Percentiles rank a stretch among this genome's conserved stretches.
These are phyloP conservation scores for Drosophila willistoni DNA, from an alignment of 1,140 invertebrate species.

Conservation along the genomic window DNA sequence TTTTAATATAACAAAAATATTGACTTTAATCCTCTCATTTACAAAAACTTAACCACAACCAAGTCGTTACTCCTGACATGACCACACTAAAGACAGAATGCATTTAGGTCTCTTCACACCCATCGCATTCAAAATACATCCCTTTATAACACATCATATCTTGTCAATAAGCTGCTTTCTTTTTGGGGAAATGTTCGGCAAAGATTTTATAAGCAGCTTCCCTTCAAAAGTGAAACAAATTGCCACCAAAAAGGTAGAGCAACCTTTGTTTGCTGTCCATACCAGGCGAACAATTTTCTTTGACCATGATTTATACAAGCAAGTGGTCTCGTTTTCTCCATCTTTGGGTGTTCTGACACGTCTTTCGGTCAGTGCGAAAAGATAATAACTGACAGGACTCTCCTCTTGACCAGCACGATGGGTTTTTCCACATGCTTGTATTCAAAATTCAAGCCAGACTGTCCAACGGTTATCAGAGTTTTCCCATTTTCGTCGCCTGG, in stretches of 20 bases:
- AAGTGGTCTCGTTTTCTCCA: conserved; percentile 10
- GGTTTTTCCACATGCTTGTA: conserved; percentile 38
- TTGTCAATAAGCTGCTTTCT: conserved; percentile 65
- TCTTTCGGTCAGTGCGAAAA: conserved; percentile 69
- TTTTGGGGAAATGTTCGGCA: conserved; percentile 38
- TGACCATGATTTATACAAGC: conserved; percentile 61
- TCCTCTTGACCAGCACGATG: conserved; percentile 18
- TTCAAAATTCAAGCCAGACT: conserved; percentile 38
- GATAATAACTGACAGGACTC: conserved; percentile 60
- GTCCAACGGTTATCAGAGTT: conserved; percentile 39
- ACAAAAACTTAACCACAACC: conserved; percentile 20
- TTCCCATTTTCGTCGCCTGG: conserved; percentile 21
- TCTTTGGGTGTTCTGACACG: conserved; percentile 60
- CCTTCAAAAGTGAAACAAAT: conserved; percentile 8
- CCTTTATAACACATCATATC: conserved; percentile 21
- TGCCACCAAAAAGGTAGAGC: conserved; percentile 28
- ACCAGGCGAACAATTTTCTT: conserved; percentile 44
- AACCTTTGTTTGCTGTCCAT: conserved; percentile 34
- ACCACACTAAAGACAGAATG: conserved; percentile 60
- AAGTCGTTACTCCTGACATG: conserved; percentile 30
- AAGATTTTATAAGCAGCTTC: conserved; percentile 69
- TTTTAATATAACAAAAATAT: background rate
- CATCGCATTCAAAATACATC: background rate
- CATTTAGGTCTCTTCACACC: background rate
- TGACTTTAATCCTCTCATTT: background rate